Percentiles rank a stretch among this genome's conserved stretches.
Conservation (phyloP, 2,113 vertebrate species). For the Probosciger aterrimus region DNA sequence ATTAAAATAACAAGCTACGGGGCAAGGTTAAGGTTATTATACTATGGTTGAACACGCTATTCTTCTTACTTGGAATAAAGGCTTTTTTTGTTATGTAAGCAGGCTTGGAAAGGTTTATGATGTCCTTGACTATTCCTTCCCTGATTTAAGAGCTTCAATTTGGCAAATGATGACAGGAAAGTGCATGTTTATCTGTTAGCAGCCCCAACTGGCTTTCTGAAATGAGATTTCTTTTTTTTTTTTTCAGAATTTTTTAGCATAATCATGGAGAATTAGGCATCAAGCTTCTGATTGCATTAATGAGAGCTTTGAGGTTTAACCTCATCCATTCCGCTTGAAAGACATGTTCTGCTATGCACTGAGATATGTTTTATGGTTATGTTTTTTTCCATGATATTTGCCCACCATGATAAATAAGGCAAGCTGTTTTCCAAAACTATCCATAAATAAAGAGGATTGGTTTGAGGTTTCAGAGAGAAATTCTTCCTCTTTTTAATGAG, state of each 20-base stretch:
- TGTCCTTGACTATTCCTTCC: slow-evolving; percentile 50
- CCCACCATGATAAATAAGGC: slow-evolving; percentile 22
- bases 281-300: slow-evolving; percentile 24
- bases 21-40: slow-evolving; percentile 34
- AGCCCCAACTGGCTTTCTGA: slow-evolving; percentile 29
- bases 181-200: slow-evolving; percentile 23
- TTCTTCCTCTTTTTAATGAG: slow-evolving; percentile 10
- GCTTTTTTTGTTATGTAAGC: slow-evolving; percentile 51
- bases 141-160: slow-evolving; percentile 53
- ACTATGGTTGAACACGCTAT: neutral
- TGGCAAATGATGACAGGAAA: slow-evolving; percentile 59
- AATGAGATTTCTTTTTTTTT: neutral
- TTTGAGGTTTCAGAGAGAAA: slow-evolving; percentile 31
- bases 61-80: slow-evolving; percentile 35
- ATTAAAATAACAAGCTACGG: slow-evolving; percentile 45
- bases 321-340: slow-evolving; percentile 48
- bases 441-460: slow-evolving; percentile 23
- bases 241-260: slow-evolving; percentile 47
- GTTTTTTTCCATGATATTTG: slow-evolving; percentile 7
- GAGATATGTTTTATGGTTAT: slow-evolving; percentile 23
- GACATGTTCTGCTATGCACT: slow-evolving; percentile 1
- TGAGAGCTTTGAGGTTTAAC: slow-evolving; percentile 61
- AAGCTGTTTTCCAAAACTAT: slow-evolving; percentile 37
- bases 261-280: slow-evolving; percentile 46
- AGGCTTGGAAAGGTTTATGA: slow-evolving; percentile 44